phyloP scores from a whole-genome alignment of 2,888 invertebrate genomes.

The Glyphotaelius pellucidus region DNA sequence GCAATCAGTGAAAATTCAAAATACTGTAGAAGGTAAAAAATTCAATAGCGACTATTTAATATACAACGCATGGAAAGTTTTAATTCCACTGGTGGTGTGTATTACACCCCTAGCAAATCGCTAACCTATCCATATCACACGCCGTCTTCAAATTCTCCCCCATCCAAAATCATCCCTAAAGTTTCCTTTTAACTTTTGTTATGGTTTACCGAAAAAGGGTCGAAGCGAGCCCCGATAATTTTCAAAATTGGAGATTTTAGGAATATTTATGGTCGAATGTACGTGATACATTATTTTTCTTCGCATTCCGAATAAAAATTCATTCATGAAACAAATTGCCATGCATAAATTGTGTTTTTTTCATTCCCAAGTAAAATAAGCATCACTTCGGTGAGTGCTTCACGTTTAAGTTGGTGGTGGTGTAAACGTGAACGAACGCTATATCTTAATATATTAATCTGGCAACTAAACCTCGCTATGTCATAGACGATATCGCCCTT shows the following conservation, averaged over 20 bases:
- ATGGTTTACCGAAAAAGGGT: neutral
- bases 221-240: neutral
- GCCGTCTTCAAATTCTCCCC: conserved; percentile 7
- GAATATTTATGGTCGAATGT: neutral
- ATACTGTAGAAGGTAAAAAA: too few relatives aligned
- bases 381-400: neutral
- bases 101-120: neutral
- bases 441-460: too few relatives aligned
- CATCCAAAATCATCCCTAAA: neutral
- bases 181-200: conserved; percentile 25
- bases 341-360: neutral
- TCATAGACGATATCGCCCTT: too few relatives aligned
- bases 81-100: neutral
- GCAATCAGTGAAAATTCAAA: too few relatives aligned
- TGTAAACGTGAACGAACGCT: too few relatives aligned
- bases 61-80: neutral
- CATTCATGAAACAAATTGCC: neutral
- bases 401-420: too few relatives aligned
- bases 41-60: neutral
- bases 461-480: too few relatives aligned
- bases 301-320: neutral
- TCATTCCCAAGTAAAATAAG: neutral
- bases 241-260: neutral
- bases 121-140: conserved; percentile 15
- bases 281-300: neutral